Conservation (phyloP, 2,888 invertebrate species). For the Celastrina argiolus region DNA sequence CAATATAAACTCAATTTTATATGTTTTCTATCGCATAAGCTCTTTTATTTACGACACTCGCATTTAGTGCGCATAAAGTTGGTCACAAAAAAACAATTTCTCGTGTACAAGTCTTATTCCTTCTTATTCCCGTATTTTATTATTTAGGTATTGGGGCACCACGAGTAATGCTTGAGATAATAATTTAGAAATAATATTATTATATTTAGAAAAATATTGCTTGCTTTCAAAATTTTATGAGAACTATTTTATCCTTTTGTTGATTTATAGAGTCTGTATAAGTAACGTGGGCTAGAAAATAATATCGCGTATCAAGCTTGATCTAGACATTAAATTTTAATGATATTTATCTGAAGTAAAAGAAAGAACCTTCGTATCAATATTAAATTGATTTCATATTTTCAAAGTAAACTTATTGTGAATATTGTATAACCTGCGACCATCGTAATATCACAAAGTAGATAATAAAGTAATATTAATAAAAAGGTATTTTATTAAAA, state of each 20-base stretch:
- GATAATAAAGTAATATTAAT: no score
- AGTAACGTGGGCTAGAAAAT: not conserved
- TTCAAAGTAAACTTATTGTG: not conserved
- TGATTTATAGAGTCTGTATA: not conserved
- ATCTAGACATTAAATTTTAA: not conserved
- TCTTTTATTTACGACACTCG: slow-evolving; percentile 15
- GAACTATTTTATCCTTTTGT: not conserved
- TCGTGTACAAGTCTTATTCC: not conserved
- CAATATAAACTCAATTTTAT: slow-evolving; percentile 19
- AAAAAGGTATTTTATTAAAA: no score
- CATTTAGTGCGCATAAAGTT: slow-evolving; percentile 14
- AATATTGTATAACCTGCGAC: no score
- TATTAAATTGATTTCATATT: not conserved
- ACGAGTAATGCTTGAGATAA: not conserved
- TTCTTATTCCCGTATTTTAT: not conserved
- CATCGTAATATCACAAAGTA: no score
- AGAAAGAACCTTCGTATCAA: not conserved
- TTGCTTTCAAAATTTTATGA: not conserved
- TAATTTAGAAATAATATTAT: not conserved
- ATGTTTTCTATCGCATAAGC: slow-evolving; percentile 20
- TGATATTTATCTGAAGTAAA: not conserved
- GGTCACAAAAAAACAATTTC: slow-evolving; percentile 13
- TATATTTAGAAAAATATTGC: not conserved
- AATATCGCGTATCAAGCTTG: not conserved
- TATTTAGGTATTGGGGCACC: not conserved